Evolutionary conservation across 2,113 vertebrate species (phyloP), one percentile per base, ranked within the genome.

Genomic region (Propithecus coquereli): DNA sequence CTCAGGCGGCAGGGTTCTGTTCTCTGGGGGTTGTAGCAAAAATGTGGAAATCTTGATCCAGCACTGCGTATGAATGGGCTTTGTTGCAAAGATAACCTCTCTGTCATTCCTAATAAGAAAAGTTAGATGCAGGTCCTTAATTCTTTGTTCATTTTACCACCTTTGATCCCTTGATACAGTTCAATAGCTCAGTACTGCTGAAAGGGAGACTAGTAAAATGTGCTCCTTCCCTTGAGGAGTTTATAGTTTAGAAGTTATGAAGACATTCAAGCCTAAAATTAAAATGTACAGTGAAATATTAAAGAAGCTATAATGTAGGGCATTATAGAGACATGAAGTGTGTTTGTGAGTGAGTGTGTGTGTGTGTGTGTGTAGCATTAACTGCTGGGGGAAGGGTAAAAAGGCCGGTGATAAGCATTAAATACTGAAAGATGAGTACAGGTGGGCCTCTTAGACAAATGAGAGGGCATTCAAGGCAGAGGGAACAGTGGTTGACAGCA

Each of bases 371-470:
- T 61, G 25, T 61, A 52, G 5, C 30, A 34, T 85, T 81, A 61
- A 9, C 76, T 71, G 40, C 66, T 66, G n/a, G 43, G 32, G 34
- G 34, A 92, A 85, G 82, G 45, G 16, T 81, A 47, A 82, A 83
- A 63, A 65, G 68, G 61, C 20, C 86, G 59, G 45, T 77, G 34
- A 66, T 22, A 20, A 54, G 17, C 94, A 50, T 27, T 96, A 81
- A 95, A 90, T 87, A 59, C 40, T 87, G 87, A 84, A 91, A 86
- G 83, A 63, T 61, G 25, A 86, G 54, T 61, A 59, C 40, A 79
- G 50, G 79, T 95, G 47, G 70, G 61, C 37, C 37, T 57, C 34
- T 8, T 74, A 68, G 73, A 88, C 61, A 73, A 45, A 45, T 76
- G 30, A 86, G 57, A 89, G 22, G n/a, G 14, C 22, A n/a, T 96